Conservation (phyloP, 2,113 vertebrate species). For the Scomber colias region DNA sequence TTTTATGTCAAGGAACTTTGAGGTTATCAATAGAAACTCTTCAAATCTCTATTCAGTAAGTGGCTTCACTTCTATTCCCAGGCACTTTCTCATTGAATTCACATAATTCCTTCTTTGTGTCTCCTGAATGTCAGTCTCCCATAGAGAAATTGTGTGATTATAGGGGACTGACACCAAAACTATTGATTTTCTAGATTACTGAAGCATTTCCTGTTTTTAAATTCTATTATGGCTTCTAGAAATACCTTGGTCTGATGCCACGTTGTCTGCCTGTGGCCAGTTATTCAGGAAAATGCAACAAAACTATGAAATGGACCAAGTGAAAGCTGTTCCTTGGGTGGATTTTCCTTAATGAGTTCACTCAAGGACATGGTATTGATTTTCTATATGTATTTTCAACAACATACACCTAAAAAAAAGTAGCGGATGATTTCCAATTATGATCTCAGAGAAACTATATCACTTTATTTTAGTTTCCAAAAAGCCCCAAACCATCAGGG, state of each 20-base stretch:
- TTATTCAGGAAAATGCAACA: background rate
- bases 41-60: background rate
- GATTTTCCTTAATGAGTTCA: background rate
- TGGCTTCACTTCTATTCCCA: background rate
- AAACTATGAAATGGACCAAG: background rate
- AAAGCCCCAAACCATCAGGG: background rate
- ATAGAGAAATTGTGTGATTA: too few species aligned
- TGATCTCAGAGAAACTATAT: background rate
- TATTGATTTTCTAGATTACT: conserved; percentile 17
- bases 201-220: background rate
- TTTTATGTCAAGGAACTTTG: too few species aligned
- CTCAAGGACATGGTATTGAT: background rate
- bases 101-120: background rate
- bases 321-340: background rate
- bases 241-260: background rate
- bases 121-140: conserved; percentile 2
- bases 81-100: background rate
- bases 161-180: background rate
- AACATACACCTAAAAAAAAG: background rate
- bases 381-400: background rate
- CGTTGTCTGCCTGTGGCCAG: background rate
- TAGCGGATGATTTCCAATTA: conserved; percentile 2
- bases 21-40: too few species aligned
- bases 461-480: background rate
- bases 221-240: background rate